Base-by-base conservation (phyloP, 2,113 vertebrate genomes). In the Onychostruthus taczanowskii region DNA sequence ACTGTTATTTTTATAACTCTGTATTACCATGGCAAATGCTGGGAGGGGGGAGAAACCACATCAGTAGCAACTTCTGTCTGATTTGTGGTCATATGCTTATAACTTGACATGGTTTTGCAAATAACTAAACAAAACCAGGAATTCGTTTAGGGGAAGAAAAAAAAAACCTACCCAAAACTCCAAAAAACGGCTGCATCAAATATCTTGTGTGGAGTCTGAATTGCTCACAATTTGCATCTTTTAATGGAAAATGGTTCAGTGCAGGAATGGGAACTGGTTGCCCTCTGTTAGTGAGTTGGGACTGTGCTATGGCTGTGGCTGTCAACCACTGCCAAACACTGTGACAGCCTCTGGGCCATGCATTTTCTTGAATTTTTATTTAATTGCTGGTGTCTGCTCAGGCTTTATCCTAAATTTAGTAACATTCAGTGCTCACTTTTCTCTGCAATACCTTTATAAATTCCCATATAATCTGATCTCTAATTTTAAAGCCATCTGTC, bases 31-130 rank as follows among this genome's bases (percentile, higher is more conserved):
- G 84, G 83, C 81, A 89, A 93, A 88, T 79, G 53, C 56, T 79
- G 77, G 41, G 74, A 21, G 4, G 23, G 78, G 82, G 72, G 35
- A 43, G 50, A 95, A 95, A 95, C 95, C 95, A 97, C 94, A 95
- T 96, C 96, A 96, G 95, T 94, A 90, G 93, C 95, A 75, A 90
- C 83, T 95, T 95, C 85, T 93, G 85, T 93, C 96, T 96, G 95
- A 96, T 94, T 90, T 92, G 95, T 82, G 95, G 95, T 92, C 76
- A 2, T 49, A 35, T 35, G 93, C 93, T 96, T 88, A 82, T 92
- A 93, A 89, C 95, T 93, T 93, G 90, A 93, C 94, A 91, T 90
- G 94, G 93, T 80, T 92, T 79, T 95, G 94, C 75, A 93, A 94
- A 96, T 78, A 82, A 79, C 91, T 87, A 83, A 92, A 89, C 76